Evolutionary conservation across 2,888 invertebrate genomes (phyloP).

Genomic region (Monoplex corrugatus): DNA sequence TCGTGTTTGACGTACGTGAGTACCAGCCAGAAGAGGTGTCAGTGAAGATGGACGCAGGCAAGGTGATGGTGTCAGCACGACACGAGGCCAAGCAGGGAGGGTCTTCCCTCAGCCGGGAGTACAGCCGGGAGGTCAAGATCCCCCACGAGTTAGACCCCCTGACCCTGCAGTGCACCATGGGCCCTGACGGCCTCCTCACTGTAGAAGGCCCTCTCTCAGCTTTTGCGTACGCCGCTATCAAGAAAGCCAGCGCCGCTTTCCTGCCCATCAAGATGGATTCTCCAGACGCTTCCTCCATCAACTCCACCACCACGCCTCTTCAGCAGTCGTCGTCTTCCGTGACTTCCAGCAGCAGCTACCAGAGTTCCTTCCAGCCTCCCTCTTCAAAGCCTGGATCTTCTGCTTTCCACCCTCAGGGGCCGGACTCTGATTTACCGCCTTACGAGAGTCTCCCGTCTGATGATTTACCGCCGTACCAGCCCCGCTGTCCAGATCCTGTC

Average conservation of each 20-base stretch:
- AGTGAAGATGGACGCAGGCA: conserved; percentile 75
- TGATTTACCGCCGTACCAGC: background rate
- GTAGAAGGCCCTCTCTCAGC: conserved; percentile 67
- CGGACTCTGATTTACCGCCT: background rate
- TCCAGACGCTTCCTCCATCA: conserved; percentile 9
- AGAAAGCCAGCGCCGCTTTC: conserved; percentile 31
- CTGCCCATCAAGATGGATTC: conserved; percentile 4
- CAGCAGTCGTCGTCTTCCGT: conserved; percentile 48
- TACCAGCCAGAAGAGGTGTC: conserved; percentile 77
- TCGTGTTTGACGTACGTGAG: conserved; percentile 74
- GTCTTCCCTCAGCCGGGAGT: conserved; percentile 74
- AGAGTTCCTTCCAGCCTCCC: conserved; percentile 48
- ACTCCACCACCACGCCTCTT: conserved; percentile 33
- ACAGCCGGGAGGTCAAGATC: conserved; percentile 74
- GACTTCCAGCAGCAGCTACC: conserved; percentile 47
- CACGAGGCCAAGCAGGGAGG: conserved; percentile 73
- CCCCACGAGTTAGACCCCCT: conserved; percentile 74
- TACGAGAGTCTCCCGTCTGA: too few species aligned
- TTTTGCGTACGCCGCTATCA: conserved; percentile 50
- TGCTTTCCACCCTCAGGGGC: too few species aligned
- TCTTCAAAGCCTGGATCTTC: background rate
- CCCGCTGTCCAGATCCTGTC: background rate
- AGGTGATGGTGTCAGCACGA: conserved; percentile 72
- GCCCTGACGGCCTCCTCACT: conserved; percentile 73
- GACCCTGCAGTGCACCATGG: conserved; percentile 73